These are phyloP conservation scores for Pegea sp. DNA, from an alignment of 23 tunicate genomes.

Conservation along the genomic window DNA sequence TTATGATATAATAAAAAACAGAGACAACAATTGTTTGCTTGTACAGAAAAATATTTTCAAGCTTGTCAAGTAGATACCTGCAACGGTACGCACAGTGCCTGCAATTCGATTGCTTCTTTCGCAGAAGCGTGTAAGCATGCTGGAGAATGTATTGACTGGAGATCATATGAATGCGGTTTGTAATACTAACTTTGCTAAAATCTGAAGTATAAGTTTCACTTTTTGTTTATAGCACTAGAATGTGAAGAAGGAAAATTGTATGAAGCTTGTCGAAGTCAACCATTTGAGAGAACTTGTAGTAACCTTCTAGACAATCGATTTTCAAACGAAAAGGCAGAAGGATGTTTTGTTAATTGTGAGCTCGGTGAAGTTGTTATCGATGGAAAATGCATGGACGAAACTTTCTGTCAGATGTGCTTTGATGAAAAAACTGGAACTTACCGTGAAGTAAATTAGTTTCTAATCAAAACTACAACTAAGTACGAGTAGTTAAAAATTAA, in stretches of 20 bases:
- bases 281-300: conserved; percentile 23
- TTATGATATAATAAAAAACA: background rate
- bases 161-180: conserved; percentile 7
- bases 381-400: conserved; percentile 6
- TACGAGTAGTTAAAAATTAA: background rate
- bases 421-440: conserved; percentile 11
- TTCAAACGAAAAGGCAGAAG: conserved; percentile 8
- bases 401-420: conserved; percentile 15
- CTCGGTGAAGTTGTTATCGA: conserved; percentile 17
- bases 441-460: conserved; percentile 7
- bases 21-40: background rate
- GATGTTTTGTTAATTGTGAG: conserved; percentile 26
- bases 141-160: conserved; percentile 36
- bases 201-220: background rate
- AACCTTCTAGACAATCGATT: background rate
- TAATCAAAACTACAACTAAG: background rate
- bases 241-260: conserved; percentile 19
- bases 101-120: conserved; percentile 28
- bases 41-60: conserved; percentile 15
- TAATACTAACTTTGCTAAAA: conserved; percentile 3
- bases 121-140: conserved; percentile 41
- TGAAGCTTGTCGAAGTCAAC: conserved; percentile 15
- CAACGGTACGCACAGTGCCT: conserved; percentile 10
- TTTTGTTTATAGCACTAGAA: conserved; percentile 4
- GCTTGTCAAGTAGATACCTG: conserved; percentile 27